These are phyloP conservation scores for Agonopterix heracliana DNA, from an alignment of 2,888 invertebrate genomes.

Conservation along the genomic window DNA sequence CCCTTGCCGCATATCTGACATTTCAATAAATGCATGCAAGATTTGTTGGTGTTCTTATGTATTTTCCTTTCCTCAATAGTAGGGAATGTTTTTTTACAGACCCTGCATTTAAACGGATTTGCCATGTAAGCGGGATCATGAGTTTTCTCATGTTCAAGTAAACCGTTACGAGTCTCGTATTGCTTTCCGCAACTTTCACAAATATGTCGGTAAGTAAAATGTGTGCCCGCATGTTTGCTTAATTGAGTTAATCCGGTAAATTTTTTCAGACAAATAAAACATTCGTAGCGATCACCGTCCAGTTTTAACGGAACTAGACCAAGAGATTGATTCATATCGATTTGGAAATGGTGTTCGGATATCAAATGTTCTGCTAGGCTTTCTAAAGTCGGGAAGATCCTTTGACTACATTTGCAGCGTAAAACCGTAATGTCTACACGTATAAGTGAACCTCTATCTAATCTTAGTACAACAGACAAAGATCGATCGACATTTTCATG, in stretches of 20 bases:
- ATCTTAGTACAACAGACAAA: slow-evolving; percentile 20
- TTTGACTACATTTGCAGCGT: slow-evolving; percentile 12
- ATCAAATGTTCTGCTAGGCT: slow-evolving; percentile 15
- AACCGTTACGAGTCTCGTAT: slow-evolving; percentile 8
- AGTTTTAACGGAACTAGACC: slow-evolving; percentile 16
- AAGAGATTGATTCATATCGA: slow-evolving; percentile 8
- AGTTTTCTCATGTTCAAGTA: slow-evolving; percentile 8
- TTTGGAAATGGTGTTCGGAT: slow-evolving; percentile 10
- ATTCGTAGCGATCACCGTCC: slow-evolving; percentile 11
- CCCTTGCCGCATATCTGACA: slow-evolving; percentile 21
- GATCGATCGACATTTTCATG: slow-evolving; percentile 34
- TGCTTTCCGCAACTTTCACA: slow-evolving; percentile 19
- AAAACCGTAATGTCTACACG: slow-evolving; percentile 17
- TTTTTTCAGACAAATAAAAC: slow-evolving; percentile 14
- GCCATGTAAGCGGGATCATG: neutral
- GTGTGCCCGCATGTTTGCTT: slow-evolving; percentile 16
- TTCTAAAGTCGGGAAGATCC: slow-evolving; percentile 8
- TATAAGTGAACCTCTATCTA: neutral
- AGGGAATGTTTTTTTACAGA: slow-evolving; percentile 16
- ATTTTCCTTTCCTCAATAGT: slow-evolving; percentile 22
- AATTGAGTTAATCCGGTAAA: slow-evolving; percentile 11
- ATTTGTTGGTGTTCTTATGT: slow-evolving; percentile 16
- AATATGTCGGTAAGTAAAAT: slow-evolving; percentile 13
- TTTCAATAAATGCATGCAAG: slow-evolving; percentile 17
- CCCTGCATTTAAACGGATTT: slow-evolving; percentile 4